Evolutionary conservation across 2,797 vertebrate genomes (phyloP).

Genomic region (Oreortyx pictus): DNA sequence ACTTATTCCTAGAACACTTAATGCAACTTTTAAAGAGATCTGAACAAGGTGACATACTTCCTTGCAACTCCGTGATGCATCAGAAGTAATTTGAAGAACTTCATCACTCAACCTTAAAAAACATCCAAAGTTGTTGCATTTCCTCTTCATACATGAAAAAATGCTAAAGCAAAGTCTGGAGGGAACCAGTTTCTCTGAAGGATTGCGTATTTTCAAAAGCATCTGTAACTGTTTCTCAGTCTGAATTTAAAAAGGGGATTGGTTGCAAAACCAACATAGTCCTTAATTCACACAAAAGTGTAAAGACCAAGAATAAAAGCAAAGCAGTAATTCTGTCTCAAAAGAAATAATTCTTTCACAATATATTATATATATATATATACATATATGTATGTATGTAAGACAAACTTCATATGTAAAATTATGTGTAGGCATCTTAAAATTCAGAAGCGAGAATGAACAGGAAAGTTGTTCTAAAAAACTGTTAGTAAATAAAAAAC

Average conservation of each 20-base stretch:
- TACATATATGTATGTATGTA: background rate
- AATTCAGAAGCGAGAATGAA: background rate
- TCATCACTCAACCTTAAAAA: background rate
- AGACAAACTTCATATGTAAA: background rate
- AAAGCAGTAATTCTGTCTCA: background rate
- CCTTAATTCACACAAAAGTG: background rate
- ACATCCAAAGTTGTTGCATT: background rate
- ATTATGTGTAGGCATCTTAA: background rate
- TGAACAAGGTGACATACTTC: background rate
- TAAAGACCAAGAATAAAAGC: constrained; percentile 1
- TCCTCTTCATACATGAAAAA: background rate
- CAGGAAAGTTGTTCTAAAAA: background rate
- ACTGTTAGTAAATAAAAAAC: too few relatives aligned
- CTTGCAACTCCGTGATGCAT: accelerated
- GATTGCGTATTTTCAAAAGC: background rate
- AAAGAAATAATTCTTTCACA: background rate
- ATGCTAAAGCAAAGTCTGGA: background rate
- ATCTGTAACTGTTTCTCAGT: background rate
- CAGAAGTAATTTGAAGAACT: background rate
- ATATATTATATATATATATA: background rate
- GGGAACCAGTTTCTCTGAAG: background rate
- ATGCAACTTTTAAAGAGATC: background rate
- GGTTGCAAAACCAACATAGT: background rate
- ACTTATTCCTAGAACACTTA: background rate
- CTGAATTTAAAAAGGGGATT: background rate